phyloP scores from a whole-genome alignment of 2,797 vertebrate genomes.

The Chelidonichthys spinosus region DNA sequence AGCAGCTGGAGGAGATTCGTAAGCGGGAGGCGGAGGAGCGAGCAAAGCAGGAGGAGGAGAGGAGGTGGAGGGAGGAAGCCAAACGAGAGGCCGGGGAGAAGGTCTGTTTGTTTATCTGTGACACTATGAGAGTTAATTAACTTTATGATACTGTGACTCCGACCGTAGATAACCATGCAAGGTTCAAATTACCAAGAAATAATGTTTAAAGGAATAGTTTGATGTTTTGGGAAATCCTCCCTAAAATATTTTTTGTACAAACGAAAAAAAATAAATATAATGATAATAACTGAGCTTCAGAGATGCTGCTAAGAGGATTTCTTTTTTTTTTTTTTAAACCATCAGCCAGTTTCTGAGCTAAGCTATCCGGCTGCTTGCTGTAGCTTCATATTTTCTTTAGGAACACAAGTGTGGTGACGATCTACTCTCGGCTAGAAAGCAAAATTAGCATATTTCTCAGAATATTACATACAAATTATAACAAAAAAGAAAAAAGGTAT shows the following conservation, averaged over 20 bases:
- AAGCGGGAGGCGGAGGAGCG: constrained; percentile 94
- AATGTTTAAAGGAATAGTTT: background rate
- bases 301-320: too few relatives aligned
- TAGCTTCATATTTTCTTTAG: background rate
- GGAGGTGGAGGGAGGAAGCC: constrained; percentile 91
- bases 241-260: background rate
- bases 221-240: background rate
- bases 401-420: background rate
- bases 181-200: background rate
- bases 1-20: constrained; percentile 96
- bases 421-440: background rate
- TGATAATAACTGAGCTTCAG: background rate
- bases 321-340: too few relatives aligned
- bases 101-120: constrained; percentile 81
- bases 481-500: background rate
- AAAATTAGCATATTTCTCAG: background rate
- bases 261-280: background rate
- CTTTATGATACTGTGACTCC: background rate
- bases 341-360: background rate
- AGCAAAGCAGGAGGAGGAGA: constrained; percentile 91
- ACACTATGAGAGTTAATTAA: background rate
- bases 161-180: background rate
- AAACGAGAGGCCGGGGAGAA: constrained; percentile 93
- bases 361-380: background rate
- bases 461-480: too few relatives aligned